phyloP scores from a whole-genome alignment of 2,113 vertebrate species.

The Oostethus manadensis region DNA sequence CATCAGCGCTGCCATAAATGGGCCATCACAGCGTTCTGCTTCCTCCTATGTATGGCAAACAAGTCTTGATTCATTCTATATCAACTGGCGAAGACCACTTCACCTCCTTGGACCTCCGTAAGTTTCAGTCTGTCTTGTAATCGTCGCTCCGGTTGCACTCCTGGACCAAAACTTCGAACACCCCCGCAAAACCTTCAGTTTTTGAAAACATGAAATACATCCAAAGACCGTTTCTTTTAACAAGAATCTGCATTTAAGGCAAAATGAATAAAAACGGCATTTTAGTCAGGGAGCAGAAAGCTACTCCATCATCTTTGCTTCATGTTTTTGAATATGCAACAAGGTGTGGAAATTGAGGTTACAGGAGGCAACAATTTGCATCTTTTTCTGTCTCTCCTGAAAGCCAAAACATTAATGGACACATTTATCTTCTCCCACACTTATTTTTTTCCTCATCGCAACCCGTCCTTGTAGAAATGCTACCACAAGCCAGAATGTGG shows the following conservation, averaged over 20 bases:
- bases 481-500: too few species aligned
- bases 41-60: not conserved
- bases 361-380: not conserved
- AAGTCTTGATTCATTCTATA: slow-evolving; percentile 5
- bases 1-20: not conserved
- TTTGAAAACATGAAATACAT: not conserved
- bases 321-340: too few species aligned
- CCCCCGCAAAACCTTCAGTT: not conserved
- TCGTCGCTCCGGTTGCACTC: too few species aligned
- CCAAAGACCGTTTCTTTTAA: not conserved
- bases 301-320: too few species aligned
- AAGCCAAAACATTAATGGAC: too few species aligned
- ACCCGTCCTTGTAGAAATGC: too few species aligned
- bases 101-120: slow-evolving; percentile 11
- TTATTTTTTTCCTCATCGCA: too few species aligned
- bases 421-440: too few species aligned
- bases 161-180: too few species aligned
- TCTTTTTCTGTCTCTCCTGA: too few species aligned
- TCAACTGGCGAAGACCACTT: not conserved
- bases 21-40: slow-evolving; percentile 1
- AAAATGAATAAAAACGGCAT: not conserved
- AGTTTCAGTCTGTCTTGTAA: slow-evolving; percentile 14
- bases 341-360: too few species aligned
- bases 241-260: not conserved
- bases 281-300: not conserved